These are phyloP conservation scores for Gisinianus flammeolus DNA, from an alignment of 2,888 invertebrate species.

Conservation along the genomic window DNA sequence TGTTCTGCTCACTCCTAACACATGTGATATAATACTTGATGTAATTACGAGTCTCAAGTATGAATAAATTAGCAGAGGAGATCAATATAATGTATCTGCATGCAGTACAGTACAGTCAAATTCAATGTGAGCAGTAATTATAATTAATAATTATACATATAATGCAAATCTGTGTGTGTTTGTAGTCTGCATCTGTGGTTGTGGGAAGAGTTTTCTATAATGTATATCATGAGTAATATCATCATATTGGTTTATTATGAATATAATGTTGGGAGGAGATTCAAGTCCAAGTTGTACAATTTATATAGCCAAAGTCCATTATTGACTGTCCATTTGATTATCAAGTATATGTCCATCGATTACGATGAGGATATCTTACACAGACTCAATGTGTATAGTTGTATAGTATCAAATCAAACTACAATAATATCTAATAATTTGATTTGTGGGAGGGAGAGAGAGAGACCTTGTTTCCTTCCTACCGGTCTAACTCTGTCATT, in stretches of 20 bases:
- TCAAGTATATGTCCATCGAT: background rate
- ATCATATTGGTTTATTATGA: background rate
- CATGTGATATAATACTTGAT: background rate
- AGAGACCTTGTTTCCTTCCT: constrained; percentile 16
- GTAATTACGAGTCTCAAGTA: constrained; percentile 1
- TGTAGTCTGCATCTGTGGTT: background rate
- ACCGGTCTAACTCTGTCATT: background rate
- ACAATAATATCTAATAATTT: background rate
- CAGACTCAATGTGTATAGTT: background rate
- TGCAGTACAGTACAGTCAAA: no score
- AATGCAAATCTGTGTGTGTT: background rate
- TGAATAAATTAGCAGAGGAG: background rate
- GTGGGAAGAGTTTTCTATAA: background rate
- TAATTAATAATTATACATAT: no score
- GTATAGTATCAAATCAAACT: background rate
- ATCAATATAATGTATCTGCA: no score
- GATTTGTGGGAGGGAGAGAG: background rate
- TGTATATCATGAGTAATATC: background rate
- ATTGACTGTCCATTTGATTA: background rate
- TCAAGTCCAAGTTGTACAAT: background rate
- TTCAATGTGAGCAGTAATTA: no score
- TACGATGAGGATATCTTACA: background rate
- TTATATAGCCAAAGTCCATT: background rate
- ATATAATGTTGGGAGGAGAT: background rate
- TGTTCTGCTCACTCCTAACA: background rate